phyloP scores from a whole-genome alignment of 2,797 vertebrate species.

The Anomalospiza imberbis region DNA sequence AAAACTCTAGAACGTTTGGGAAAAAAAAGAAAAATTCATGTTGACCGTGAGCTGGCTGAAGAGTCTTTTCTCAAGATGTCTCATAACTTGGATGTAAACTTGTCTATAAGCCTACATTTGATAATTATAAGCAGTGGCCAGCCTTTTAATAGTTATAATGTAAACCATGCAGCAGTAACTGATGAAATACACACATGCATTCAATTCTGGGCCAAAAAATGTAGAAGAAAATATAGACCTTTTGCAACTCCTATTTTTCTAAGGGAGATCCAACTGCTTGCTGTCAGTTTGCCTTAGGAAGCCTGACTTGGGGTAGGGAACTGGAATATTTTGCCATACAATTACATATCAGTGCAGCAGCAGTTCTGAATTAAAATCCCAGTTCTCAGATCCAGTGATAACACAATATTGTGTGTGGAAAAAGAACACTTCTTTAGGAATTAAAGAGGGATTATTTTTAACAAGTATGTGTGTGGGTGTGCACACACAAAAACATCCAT shows the following conservation, averaged over 20 bases:
- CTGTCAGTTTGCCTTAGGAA: not conserved
- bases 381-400: not conserved
- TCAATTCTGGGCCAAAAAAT: not conserved
- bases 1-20: not conserved
- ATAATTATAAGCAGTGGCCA: not conserved
- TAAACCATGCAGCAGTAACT: not conserved
- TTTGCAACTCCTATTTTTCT: not conserved
- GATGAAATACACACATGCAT: not conserved
- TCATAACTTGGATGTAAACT: not conserved
- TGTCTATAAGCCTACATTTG: not conserved
- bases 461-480: not conserved
- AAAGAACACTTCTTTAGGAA: not conserved
- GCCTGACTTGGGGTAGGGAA: not conserved
- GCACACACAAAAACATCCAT: not conserved
- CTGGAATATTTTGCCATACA: not conserved
- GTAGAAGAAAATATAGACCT: not conserved
- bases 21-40: not conserved
- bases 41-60: not conserved
- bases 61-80: not conserved
- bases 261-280: not conserved
- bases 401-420: accelerated
- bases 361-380: not conserved
- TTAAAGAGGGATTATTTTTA: not conserved
- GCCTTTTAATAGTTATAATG: not conserved
- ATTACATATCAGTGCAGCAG: not conserved